Evolutionary conservation across 2,113 vertebrate genomes (phyloP).

Genomic region (Menidia beryllina): DNA sequence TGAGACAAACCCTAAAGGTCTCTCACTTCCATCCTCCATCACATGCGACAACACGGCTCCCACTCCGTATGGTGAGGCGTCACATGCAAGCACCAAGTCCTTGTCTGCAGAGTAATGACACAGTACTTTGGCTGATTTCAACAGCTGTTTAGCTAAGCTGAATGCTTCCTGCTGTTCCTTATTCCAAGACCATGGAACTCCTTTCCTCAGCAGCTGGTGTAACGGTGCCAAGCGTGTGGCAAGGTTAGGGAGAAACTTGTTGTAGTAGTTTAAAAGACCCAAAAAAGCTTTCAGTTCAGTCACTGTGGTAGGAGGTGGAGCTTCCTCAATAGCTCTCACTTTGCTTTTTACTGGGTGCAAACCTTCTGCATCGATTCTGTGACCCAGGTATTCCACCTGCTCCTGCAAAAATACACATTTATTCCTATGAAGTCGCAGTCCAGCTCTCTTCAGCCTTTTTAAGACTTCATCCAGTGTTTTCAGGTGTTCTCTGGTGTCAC

Average conservation of each 20-base stretch:
- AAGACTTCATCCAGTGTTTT: neutral
- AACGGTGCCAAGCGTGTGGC: neutral
- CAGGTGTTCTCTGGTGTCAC: neutral
- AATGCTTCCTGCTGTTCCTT: neutral
- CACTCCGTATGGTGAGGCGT: neutral
- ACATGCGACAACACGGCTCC: neutral
- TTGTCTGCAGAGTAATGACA: constrained; percentile 1
- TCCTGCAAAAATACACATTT: neutral
- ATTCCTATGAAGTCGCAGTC: neutral
- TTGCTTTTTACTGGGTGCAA: neutral
- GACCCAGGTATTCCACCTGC: neutral
- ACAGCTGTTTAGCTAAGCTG: neutral
- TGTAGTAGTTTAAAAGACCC: constrained; percentile 4
- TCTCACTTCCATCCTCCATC: neutral
- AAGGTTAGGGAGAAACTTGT: constrained; percentile 8
- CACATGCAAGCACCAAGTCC: neutral
- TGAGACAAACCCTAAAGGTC: neutral
- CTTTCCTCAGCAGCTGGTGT: constrained; percentile 3
- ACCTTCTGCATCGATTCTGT: neutral
- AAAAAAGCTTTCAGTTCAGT: neutral
- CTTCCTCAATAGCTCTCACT: too few relatives aligned
- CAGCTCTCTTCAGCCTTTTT: neutral
- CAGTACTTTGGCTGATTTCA: constrained; percentile 1
- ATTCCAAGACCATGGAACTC: neutral
- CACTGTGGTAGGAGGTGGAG: neutral